Percentiles rank a stretch among this genome's conserved stretches.
Evolutionary conservation across 2,888 invertebrate species (phyloP).

Genomic region (Trimorus sp.): DNA sequence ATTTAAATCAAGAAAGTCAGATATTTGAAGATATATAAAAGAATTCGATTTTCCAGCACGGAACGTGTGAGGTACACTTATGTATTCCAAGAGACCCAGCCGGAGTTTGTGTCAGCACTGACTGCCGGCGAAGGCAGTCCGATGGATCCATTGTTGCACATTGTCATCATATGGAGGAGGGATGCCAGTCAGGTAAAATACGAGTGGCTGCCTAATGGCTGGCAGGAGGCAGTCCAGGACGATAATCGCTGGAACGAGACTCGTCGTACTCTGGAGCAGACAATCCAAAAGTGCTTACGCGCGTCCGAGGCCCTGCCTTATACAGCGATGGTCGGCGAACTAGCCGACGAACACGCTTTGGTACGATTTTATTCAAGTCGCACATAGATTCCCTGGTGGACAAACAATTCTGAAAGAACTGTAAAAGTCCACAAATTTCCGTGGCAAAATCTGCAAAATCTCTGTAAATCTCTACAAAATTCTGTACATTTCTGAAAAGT

Average conservation of each 20-base stretch:
- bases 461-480: too few relatives aligned
- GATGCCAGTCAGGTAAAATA: conserved; percentile 93
- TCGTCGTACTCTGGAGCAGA: conserved; percentile 87
- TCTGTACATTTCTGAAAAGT: too few relatives aligned
- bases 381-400: too few relatives aligned
- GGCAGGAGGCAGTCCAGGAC: conserved; percentile 82
- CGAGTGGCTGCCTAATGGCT: conserved; percentile 92
- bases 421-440: too few relatives aligned
- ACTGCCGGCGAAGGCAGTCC: conserved; percentile 84
- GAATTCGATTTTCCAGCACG: conserved; percentile 72
- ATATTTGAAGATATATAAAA: too few relatives aligned
- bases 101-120: conserved; percentile 90
- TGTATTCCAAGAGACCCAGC: conserved; percentile 92
- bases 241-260: conserved; percentile 87
- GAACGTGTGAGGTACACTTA: conserved; percentile 92
- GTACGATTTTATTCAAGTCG: conserved; percentile 80
- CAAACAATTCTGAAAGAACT: too few relatives aligned
- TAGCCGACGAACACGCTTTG: conserved; percentile 82
- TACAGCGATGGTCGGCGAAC: conserved; percentile 87
- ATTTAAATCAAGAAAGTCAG: too few relatives aligned
- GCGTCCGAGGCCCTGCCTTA: conserved; percentile 89
- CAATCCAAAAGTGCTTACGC: conserved; percentile 87
- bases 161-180: conserved; percentile 95
- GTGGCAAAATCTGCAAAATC: too few relatives aligned
- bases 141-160: conserved; percentile 87